Evolutionary conservation across 2,888 invertebrate genomes (phyloP).

Genomic region (Plagodis pulveraria): DNA sequence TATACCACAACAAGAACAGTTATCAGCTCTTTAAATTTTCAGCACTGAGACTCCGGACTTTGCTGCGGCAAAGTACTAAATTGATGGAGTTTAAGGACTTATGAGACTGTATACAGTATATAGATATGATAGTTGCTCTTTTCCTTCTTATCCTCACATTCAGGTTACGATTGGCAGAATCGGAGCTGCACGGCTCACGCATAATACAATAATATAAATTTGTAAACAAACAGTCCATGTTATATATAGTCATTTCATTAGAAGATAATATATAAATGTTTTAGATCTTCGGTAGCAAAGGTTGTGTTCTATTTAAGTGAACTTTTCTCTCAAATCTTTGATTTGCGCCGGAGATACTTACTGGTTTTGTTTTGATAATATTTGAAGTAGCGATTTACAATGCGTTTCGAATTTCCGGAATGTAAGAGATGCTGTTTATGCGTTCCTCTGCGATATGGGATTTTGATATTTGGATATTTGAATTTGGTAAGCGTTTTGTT

Average conservation of each 20-base stretch:
- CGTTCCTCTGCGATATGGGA: conserved; percentile 56
- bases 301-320: conserved; percentile 3
- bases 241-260: no score
- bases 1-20: background rate
- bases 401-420: conserved; percentile 56
- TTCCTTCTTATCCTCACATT: conserved; percentile 20
- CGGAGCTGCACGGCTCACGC: conserved; percentile 2
- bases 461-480: conserved; percentile 52
- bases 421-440: conserved; percentile 56
- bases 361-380: background rate
- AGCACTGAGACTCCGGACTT: background rate
- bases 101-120: conserved; percentile 1
- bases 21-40: background rate
- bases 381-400: conserved; percentile 20
- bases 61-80: conserved; percentile 9
- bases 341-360: background rate
- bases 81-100: background rate
- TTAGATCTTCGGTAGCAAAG: background rate
- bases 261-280: conserved; percentile 13
- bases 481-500: conserved; percentile 42
- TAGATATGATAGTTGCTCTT: conserved; percentile 31
- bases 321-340: no score
- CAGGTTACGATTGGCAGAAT: conserved; percentile 14
- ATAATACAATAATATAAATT: background rate
- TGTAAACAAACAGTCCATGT: background rate